Conservation (phyloP, 2,113 vertebrate species). For the Colistium nudipinnis region DNA sequence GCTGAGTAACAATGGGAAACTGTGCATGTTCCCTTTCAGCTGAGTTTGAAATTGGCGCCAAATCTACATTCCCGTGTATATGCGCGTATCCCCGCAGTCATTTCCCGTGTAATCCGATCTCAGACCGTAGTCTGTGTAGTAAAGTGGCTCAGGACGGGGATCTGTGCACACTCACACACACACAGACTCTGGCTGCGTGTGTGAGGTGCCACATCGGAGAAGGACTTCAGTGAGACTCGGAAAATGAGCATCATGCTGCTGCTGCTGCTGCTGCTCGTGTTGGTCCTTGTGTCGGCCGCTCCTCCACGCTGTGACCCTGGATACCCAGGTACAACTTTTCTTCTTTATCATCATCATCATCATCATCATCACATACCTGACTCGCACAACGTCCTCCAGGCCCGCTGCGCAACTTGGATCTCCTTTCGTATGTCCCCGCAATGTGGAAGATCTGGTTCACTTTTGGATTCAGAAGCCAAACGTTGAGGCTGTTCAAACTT, state of each 20-base stretch:
- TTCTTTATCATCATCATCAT: not conserved
- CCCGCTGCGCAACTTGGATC: no score
- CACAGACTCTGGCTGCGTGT: slow-evolving; percentile 40
- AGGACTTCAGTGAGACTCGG: slow-evolving; percentile 40
- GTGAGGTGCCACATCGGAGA: slow-evolving; percentile 83
- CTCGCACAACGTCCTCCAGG: no score
- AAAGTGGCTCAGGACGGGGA: slow-evolving; percentile 54
- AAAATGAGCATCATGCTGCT: slow-evolving; percentile 64
- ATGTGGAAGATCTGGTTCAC: no score
- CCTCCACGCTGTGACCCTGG: slow-evolving; percentile 75
- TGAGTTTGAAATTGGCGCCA: no score
- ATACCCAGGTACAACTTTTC: slow-evolving; percentile 80
- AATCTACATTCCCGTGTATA: not conserved
- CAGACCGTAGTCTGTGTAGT: slow-evolving; percentile 73
- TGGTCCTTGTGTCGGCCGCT: slow-evolving; percentile 42
- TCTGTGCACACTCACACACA: slow-evolving; percentile 22
- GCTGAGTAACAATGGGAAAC: no score
- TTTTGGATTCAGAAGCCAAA: no score
- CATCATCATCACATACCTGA: not conserved
- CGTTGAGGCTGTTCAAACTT: no score
- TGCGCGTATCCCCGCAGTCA: slow-evolving; percentile 8
- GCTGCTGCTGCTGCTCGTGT: slow-evolving; percentile 59
- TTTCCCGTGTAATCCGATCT: slow-evolving; percentile 77
- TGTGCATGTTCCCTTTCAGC: no score
- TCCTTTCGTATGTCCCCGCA: no score